Conservation (phyloP, 2,888 invertebrate genomes). For the Thereva nobilitata region DNA sequence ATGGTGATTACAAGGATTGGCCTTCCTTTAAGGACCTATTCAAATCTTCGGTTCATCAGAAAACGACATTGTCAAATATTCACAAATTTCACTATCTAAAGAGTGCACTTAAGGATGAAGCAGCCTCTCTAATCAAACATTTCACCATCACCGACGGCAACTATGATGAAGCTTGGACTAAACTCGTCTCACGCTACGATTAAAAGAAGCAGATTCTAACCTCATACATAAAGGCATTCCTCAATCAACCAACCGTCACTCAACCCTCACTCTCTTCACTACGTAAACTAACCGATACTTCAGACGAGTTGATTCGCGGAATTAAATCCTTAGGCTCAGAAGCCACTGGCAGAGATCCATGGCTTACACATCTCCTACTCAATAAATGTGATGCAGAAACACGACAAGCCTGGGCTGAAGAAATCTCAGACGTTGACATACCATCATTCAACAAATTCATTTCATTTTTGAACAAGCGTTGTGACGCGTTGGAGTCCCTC, state of each 20-base stretch:
- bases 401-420: too few species aligned
- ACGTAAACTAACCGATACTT: too few species aligned
- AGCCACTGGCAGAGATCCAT: too few species aligned
- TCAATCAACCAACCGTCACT: not conserved
- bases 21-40: slow-evolving; percentile 16
- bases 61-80: not conserved
- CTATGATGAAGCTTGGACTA: slow-evolving; percentile 3
- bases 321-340: too few species aligned
- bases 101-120: not conserved
- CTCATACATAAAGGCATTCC: slow-evolving; percentile 5
- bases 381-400: too few species aligned
- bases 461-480: too few species aligned
- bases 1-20: slow-evolving; percentile 14
- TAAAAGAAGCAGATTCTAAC: slow-evolving; percentile 13
- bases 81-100: slow-evolving; percentile 21
- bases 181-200: slow-evolving; percentile 1
- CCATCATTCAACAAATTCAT: too few species aligned
- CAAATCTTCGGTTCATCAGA: not conserved
- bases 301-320: too few species aligned
- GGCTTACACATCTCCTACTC: too few species aligned
- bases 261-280: too few species aligned
- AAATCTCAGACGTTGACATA: too few species aligned
- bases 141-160: not conserved
- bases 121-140: slow-evolving; percentile 8
- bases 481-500: too few species aligned